Conservation (phyloP, 2,113 vertebrate genomes). For the Loxodonta africana region DNA sequence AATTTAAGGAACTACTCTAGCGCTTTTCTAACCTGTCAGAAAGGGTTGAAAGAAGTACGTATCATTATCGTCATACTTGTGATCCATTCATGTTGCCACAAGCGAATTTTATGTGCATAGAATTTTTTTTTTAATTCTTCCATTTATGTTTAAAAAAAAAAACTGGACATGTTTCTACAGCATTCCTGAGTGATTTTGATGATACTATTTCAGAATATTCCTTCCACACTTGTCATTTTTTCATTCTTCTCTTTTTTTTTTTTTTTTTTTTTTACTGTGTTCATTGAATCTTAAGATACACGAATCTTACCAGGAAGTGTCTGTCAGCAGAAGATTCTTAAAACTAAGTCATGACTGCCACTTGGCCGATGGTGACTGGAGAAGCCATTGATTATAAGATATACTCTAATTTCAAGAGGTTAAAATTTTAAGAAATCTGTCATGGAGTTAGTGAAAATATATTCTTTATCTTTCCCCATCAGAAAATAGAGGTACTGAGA, state of each 20-base stretch:
- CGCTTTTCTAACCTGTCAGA: not conserved
- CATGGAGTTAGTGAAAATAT: not conserved
- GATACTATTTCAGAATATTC: not conserved
- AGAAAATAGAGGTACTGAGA: not conserved
- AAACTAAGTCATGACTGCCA: not conserved
- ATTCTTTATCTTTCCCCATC: not conserved
- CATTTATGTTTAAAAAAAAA: not conserved
- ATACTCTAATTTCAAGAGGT: not conserved
- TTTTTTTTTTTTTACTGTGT: not conserved
- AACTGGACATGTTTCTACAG: not conserved
- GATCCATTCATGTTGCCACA: not conserved
- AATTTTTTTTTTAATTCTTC: not conserved
- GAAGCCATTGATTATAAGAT: not conserved
- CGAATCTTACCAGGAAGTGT: not conserved
- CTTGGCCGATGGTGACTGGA: not conserved
- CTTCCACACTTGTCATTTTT: not conserved
- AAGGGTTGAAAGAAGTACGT: not conserved
- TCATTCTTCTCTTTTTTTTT: not conserved
- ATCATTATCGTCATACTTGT: not conserved
- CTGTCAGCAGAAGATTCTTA: too few relatives aligned
- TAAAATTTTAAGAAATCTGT: not conserved
- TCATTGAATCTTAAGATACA: not conserved
- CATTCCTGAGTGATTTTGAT: constrained; percentile 4
- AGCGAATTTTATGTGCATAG: not conserved
- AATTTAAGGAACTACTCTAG: not conserved